Base-by-base conservation (phyloP, 2,113 vertebrate genomes). In the Barbus barbus region DNA sequence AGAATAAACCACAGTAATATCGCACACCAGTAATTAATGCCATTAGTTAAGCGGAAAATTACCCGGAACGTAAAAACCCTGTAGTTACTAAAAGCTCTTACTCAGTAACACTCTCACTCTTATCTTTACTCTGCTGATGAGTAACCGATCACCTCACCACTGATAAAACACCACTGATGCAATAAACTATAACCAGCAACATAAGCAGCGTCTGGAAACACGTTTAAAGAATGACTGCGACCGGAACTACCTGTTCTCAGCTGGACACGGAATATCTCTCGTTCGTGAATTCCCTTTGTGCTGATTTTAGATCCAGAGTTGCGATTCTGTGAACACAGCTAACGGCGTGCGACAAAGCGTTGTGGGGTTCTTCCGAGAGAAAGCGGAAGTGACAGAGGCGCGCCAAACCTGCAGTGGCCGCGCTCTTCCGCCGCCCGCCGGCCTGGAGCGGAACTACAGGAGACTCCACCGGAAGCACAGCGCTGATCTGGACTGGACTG, bases 231-330 rank as follows among this genome's bases (percentile, higher is more conserved):
- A 3, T 12, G n/a, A 41, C n/a, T 8, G 8, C 36, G 1, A 1
- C 24, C 1, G 2, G 22, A 13, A 91, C 87, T 46, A 92, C 94
- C 89, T 92, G 90, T 79, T 88, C 84, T 58, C 88, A 76, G 9
- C 13, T 85, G 22, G 48, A 90, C 84, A 48, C 0, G 3, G 4
- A 1, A n/a, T 2, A 28, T 72, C 13, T 11, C 31, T 38, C 1
- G 4, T 41, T 28, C 84, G 33, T 83, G 28, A 67, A 67, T 28
- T 51, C 22, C 5, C 7, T 85, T 46, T 53, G 48, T 67, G 0
- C 0, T 0, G 36, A 82, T 84, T 65, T 91, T 79, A 89, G 87
- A 92, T 91, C 91, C 93, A 93, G 91, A 85, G 93, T 94, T 88
- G 90, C 89, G 33, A 60, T 75, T 26, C 16, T 20, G 26, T n/a